A percentile compares a stretch with the other conserved stretches of the same genome.
These are phyloP conservation scores for Crematogaster levior DNA, from an alignment of 2,888 invertebrate species.

Conservation along the genomic window DNA sequence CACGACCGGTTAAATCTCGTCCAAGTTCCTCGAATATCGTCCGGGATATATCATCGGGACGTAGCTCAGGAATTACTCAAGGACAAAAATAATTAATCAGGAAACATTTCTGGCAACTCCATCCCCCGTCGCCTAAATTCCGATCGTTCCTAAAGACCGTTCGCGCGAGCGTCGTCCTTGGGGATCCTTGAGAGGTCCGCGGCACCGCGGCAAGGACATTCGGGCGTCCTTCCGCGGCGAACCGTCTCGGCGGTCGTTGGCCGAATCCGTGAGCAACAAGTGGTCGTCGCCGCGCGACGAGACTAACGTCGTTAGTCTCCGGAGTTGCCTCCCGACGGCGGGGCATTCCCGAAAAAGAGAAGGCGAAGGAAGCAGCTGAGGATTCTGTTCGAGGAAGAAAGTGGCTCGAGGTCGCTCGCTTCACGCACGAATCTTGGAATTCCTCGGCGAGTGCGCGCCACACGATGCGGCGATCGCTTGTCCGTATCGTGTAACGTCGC, in stretches of 20 bases:
- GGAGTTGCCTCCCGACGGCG: neutral
- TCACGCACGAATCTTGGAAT: conserved; percentile 63
- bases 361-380: neutral
- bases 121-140: neutral
- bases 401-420: conserved; percentile 60
- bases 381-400: conserved; percentile 45
- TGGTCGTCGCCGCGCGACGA: conserved; percentile 23
- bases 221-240: conserved; percentile 33
- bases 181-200: conserved; percentile 35
- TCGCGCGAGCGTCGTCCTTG: conserved; percentile 35
- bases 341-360: neutral
- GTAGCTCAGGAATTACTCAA: neutral
- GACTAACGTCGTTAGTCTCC: neutral
- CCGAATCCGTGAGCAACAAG: conserved; percentile 44
- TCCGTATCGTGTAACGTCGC: conserved; percentile 56
- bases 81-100: neutral
- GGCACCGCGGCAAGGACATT: conserved; percentile 37
- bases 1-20: neutral
- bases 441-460: conserved; percentile 56
- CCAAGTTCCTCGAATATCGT: neutral
- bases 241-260: conserved; percentile 17
- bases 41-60: neutral
- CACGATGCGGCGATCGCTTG: conserved; percentile 55
- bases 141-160: neutral
- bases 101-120: neutral